Evolutionary conservation across 2,113 vertebrate genomes (phyloP), one percentile per base, ranked within the genome.

Genomic region (Poeciliopsis prolifica): DNA sequence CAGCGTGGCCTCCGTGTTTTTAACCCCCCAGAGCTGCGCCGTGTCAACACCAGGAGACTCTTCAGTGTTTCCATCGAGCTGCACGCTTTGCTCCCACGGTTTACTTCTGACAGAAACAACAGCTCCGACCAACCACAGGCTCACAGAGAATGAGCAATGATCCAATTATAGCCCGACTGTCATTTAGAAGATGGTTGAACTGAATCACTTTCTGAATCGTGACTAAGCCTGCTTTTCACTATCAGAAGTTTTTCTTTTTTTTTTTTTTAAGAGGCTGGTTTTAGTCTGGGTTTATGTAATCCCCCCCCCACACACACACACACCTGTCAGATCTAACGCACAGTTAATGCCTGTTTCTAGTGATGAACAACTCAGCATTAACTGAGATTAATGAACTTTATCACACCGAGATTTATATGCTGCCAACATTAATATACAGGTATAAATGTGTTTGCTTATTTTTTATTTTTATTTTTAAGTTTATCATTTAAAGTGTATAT

Each of bases 141-240:
- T 77, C 48, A 1, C 61, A 0, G 1, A 19, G 3, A 12, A 68
- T 24, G 42, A 31, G 28, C 29, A 12, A 54, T n/a, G 24, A 69
- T 54, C 29, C 65, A 66, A 58, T 58, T 58, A 58, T 58, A 58
- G 51, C 61, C 13, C 12, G 15, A 17, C 29, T 26, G 10, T 65
- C 13, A 65, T 13, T 11, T 37, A 11, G 5, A 37, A 35, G 12
- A 40, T 40, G 64, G 64, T 14, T 40, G 12, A 65, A 40, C 64
- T 65, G 64, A 65, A 65, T 65, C 64, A 65, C 37, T 37, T 40
- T 64, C 62, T 64, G 30, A 64, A 37, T n/a, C 14, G 63, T 65
- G 31, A 22, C 17, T 30, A 64, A 17, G 62, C 37, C 14, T 63
- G 30, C 26, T 64, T 65, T 40, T 40, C 33, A 40, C n/a, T n/a